A percentile compares a stretch with the other conserved stretches of the same genome.
phyloP scores from a whole-genome alignment of 2,113 vertebrate genomes.

The Spermophilus dauricus region DNA sequence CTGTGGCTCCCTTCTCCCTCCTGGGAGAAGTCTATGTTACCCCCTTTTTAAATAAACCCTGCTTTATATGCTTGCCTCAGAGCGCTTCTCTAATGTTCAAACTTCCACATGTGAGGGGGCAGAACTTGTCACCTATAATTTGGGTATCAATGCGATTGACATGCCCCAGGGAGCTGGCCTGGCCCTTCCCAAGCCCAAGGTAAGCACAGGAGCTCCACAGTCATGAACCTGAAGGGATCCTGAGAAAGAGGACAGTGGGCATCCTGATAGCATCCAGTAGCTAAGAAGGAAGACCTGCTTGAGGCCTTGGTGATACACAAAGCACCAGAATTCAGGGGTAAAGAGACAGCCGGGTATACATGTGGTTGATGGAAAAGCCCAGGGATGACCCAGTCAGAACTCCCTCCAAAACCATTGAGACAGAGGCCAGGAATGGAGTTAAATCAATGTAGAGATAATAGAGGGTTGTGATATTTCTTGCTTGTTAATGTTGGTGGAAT shows the following conservation, averaged over 20 bases:
- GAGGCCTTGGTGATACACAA: background rate
- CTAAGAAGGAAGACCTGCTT: background rate
- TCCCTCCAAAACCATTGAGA: background rate
- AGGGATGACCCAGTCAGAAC: background rate
- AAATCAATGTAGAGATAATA: background rate
- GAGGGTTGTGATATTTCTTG: background rate
- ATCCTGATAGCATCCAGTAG: background rate
- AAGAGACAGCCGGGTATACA: background rate
- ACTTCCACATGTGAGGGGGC: too few relatives aligned
- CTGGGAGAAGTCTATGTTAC: too few relatives aligned
- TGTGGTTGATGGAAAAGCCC: background rate
- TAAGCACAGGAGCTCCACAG: rapidly evolving
- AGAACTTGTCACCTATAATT: too few relatives aligned
- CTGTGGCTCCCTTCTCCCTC: too few relatives aligned
- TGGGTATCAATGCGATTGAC: too few relatives aligned
- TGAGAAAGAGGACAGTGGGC: background rate
- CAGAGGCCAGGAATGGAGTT: background rate
- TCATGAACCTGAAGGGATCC: background rate
- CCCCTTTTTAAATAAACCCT: too few relatives aligned
- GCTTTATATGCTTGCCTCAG: too few relatives aligned
- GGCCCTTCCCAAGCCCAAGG: background rate
- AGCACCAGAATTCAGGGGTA: background rate
- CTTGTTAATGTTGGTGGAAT: background rate
- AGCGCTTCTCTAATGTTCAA: too few relatives aligned
- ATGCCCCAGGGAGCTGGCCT: background rate